phyloP scores from a whole-genome alignment of 2,888 invertebrate genomes.

The Coelogynopora nodosa region DNA sequence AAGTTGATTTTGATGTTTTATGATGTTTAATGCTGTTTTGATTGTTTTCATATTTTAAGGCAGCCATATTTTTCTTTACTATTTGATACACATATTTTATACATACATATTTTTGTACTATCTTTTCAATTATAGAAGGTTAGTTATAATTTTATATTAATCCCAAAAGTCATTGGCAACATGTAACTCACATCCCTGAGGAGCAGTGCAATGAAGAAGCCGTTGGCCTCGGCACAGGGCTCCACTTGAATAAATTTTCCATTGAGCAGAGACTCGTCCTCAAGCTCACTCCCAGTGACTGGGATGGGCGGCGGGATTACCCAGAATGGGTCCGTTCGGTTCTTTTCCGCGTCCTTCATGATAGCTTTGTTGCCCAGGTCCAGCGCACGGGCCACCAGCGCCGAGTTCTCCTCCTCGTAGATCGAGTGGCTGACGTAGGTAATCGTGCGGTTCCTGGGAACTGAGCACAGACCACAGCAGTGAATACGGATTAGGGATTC shows the following conservation, averaged over 20 bases:
- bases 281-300: neutral
- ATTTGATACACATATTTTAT: too few relatives aligned
- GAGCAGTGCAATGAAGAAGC: slow-evolving; percentile 25
- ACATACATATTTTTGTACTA: too few relatives aligned
- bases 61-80: too few relatives aligned
- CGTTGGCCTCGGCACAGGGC: slow-evolving; percentile 35
- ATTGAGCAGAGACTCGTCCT: neutral
- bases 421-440: neutral
- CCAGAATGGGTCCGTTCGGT: slow-evolving; percentile 4
- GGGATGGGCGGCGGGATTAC: slow-evolving; percentile 24
- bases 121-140: too few relatives aligned
- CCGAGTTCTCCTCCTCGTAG: slow-evolving; percentile 30
- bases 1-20: too few relatives aligned
- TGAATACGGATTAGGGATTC: too few relatives aligned
- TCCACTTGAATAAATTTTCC: neutral
- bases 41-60: too few relatives aligned
- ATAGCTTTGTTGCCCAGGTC: slow-evolving; percentile 35
- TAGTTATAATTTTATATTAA: too few relatives aligned
- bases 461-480: too few relatives aligned
- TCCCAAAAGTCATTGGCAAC: too few relatives aligned
- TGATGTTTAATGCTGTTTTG: too few relatives aligned
- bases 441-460: neutral
- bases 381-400: neutral
- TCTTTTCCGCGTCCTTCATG: slow-evolving; percentile 32
- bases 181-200: neutral